Conservation (phyloP, 2,113 vertebrate species). For the Phocoena phocoena region DNA sequence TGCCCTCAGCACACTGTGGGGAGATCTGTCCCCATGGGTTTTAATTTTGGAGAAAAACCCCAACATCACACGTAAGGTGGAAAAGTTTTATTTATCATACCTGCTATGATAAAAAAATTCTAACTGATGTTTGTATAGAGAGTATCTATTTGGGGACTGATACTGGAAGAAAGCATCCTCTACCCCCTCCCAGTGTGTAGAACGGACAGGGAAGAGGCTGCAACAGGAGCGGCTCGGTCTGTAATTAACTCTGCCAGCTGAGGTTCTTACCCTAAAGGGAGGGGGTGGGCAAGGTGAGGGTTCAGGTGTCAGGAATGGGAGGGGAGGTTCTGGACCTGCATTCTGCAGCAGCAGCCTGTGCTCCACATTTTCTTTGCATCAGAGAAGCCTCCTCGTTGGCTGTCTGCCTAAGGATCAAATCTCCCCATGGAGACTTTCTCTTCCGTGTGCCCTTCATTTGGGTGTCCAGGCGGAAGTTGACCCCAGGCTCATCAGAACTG, state of each 20-base stretch:
- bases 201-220: neutral
- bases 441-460: neutral
- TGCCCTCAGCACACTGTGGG: neutral
- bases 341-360: neutral
- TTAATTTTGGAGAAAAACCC: neutral
- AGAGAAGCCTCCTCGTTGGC: neutral
- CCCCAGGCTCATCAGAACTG: neutral
- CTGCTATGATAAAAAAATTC: neutral
- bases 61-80: neutral
- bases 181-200: neutral
- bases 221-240: fast-evolving
- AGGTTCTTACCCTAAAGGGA: fast-evolving
- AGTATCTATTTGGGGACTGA: neutral
- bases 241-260: neutral
- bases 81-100: neutral
- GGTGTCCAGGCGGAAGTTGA: too few relatives aligned
- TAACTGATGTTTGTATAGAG: neutral
- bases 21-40: neutral
- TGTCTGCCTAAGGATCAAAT: neutral
- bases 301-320: neutral
- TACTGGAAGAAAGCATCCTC: neutral
- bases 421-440: neutral
- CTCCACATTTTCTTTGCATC: fast-evolving
- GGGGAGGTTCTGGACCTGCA: neutral
- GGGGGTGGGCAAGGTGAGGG: neutral